Conservation (phyloP, 2,888 invertebrate species). For the Seira sanloemensis region DNA sequence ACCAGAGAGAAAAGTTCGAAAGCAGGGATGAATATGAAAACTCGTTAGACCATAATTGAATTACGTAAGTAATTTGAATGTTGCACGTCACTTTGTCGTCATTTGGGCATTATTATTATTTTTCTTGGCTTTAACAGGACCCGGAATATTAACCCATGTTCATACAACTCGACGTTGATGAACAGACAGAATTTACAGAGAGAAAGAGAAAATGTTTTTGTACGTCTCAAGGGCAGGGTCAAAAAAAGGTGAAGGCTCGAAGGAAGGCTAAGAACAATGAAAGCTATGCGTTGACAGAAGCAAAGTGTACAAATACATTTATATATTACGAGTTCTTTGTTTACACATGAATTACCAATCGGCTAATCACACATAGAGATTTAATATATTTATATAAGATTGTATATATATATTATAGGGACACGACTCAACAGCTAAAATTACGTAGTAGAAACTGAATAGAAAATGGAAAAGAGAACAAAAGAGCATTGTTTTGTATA, state of each 20-base stretch:
- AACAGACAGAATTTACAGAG: conserved; percentile 41
- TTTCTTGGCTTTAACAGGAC: conserved; percentile 23
- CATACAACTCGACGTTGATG: conserved; percentile 21
- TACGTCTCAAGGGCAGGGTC: conserved; percentile 53
- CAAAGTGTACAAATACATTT: conserved; percentile 33
- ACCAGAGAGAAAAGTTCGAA: no score
- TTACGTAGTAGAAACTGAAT: no score
- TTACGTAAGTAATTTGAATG: no score
- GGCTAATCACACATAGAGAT: not conserved
- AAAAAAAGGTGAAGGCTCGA: conserved; percentile 59
- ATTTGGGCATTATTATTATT: no score
- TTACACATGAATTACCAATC: conserved; percentile 9
- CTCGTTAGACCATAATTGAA: no score
- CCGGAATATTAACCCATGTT: conserved; percentile 39
- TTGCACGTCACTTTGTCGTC: no score
- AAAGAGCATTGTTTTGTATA: no score
- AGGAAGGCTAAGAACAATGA: conserved; percentile 70
- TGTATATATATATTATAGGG: no score
- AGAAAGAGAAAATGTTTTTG: conserved; percentile 47
- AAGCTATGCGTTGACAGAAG: conserved; percentile 72
- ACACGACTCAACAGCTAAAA: no score
- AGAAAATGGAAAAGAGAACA: not conserved
- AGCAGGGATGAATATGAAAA: no score
- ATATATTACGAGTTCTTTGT: not conserved
- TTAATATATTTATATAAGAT: not conserved